Conservation (phyloP, 2,888 invertebrate genomes). For the Callosobruchus maculatus region DNA sequence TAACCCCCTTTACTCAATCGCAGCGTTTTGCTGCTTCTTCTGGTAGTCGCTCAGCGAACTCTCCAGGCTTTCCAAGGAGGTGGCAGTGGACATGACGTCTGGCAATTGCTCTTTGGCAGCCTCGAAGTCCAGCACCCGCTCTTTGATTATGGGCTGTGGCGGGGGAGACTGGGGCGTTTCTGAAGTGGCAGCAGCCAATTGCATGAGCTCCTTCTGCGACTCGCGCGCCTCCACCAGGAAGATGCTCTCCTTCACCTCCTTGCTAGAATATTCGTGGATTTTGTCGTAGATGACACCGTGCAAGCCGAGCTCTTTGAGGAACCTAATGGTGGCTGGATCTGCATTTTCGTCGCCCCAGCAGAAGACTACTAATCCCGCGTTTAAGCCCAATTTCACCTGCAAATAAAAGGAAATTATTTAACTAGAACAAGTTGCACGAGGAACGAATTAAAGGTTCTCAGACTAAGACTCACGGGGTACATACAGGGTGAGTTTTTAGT, state of each 20-base stretch:
- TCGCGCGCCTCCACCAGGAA: slow-evolving; percentile 77
- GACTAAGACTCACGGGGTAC: too few species aligned
- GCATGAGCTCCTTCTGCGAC: slow-evolving; percentile 62
- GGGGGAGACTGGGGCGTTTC: slow-evolving; percentile 31
- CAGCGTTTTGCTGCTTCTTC: slow-evolving; percentile 6
- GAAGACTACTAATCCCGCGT: slow-evolving; percentile 83
- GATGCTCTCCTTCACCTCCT: slow-evolving; percentile 77
- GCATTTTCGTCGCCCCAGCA: slow-evolving; percentile 98
- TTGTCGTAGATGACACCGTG: slow-evolving; percentile 98
- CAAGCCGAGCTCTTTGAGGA: slow-evolving; percentile 83
- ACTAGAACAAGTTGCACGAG: too few species aligned
- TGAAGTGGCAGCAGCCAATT: slow-evolving; percentile 43
- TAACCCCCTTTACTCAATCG: not conserved
- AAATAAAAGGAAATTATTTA: too few species aligned
- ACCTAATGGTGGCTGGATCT: slow-evolving; percentile 77
- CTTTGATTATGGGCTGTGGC: slow-evolving; percentile 24
- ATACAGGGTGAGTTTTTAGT: too few species aligned
- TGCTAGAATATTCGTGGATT: slow-evolving; percentile 70
- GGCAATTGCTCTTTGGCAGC: slow-evolving; percentile 44
- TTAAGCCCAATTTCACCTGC: slow-evolving; percentile 72
- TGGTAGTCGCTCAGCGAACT: slow-evolving; percentile 27
- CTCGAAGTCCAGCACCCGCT: slow-evolving; percentile 37
- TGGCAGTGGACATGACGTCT: slow-evolving; percentile 51
- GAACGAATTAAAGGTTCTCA: too few species aligned
- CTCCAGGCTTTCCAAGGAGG: slow-evolving; percentile 56